A percentile compares a stretch with the other conserved stretches of the same genome.
Evolutionary conservation across 2,113 vertebrate genomes (phyloP).

Genomic region (Hemicordylus capensis): DNA sequence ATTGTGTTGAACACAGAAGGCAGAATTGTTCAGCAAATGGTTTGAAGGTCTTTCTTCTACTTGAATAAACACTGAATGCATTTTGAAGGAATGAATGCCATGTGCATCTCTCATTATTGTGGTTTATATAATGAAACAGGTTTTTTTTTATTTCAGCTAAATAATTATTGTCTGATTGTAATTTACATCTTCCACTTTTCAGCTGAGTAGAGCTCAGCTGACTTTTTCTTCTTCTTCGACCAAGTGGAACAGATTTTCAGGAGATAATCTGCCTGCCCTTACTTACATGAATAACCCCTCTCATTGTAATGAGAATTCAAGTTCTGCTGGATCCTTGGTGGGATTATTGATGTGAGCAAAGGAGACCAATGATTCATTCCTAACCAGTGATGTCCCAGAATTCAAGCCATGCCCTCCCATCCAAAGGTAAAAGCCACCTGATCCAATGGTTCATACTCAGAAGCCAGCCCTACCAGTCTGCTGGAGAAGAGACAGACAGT

Average conservation of each 20-base stretch:
- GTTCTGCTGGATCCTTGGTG: not conserved
- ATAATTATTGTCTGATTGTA: not conserved
- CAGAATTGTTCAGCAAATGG: rapidly evolving
- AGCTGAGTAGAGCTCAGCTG: not conserved
- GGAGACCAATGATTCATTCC: not conserved
- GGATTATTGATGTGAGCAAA: not conserved
- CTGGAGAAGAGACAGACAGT: not conserved
- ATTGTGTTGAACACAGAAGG: not conserved
- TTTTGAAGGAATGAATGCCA: not conserved
- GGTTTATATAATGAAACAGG: not conserved
- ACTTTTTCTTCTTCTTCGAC: not conserved
- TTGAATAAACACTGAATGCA: not conserved
- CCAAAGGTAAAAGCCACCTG: not conserved
- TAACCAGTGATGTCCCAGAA: not conserved
- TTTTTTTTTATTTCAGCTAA: not conserved
- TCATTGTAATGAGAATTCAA: not conserved
- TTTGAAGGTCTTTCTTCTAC: not conserved
- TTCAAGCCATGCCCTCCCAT: not conserved
- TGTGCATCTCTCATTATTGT: not conserved
- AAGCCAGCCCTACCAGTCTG: not conserved
- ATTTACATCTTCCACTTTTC: not conserved
- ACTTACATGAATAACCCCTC: not conserved
- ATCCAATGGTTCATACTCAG: not conserved
- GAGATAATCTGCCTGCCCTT: not conserved
- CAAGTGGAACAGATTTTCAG: not conserved